A percentile compares a stretch with the other conserved stretches of the same genome.
Conservation (phyloP, 2,797 vertebrate species). For the Erethizon dorsatum region DNA sequence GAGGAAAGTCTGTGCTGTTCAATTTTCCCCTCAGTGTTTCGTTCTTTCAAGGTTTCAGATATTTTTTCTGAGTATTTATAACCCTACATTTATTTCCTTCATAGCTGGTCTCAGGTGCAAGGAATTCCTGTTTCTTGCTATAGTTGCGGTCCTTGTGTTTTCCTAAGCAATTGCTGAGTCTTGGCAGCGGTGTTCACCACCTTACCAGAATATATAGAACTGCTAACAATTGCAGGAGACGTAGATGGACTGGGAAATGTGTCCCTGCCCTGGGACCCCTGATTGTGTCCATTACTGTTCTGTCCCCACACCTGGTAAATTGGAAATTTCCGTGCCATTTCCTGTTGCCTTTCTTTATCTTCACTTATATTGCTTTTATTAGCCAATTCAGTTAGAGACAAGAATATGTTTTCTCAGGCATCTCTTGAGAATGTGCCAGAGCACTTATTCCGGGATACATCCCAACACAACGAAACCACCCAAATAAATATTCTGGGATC, state of each 20-base stretch:
- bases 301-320: background rate
- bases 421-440: constrained; percentile 36
- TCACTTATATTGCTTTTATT: constrained; percentile 1
- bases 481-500: constrained; percentile 2
- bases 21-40: background rate
- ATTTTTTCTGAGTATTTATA: background rate
- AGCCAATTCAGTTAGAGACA: background rate
- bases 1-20: background rate
- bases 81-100: background rate
- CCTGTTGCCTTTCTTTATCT: background rate
- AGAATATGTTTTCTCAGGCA: constrained; percentile 12
- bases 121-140: background rate
- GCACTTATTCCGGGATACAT: background rate
- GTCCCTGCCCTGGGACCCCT: background rate
- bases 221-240: background rate
- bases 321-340: background rate
- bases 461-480: background rate
- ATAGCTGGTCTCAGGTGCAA: background rate
- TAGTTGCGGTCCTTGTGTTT: background rate
- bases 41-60: background rate
- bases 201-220: background rate
- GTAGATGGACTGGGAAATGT: background rate
- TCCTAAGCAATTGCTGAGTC: background rate
- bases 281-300: background rate
- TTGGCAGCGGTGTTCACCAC: background rate